Evolutionary conservation across 2,888 invertebrate genomes (phyloP).

Genomic region (Chloroclysta siterata): DNA sequence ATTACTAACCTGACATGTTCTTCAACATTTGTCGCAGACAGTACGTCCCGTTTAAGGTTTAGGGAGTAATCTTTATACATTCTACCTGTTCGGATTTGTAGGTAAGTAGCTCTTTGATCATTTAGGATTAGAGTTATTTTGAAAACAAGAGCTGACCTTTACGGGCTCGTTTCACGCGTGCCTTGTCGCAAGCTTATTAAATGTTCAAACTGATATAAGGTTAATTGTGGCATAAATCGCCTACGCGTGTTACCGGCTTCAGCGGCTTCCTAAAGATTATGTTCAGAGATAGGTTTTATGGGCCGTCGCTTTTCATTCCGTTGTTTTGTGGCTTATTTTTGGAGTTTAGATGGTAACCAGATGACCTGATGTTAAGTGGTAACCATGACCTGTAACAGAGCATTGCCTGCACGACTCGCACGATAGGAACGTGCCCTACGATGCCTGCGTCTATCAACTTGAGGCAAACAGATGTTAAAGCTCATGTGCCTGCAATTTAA

Average conservation of each 20-base stretch:
- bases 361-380: too few species aligned
- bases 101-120: slow-evolving; percentile 9
- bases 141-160: slow-evolving; percentile 51
- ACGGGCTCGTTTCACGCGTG: slow-evolving; percentile 40
- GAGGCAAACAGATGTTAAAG: too few species aligned
- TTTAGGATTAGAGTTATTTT: slow-evolving; percentile 48
- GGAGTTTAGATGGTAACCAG: too few species aligned
- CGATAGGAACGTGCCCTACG: too few species aligned
- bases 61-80: neutral
- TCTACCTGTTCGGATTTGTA: neutral
- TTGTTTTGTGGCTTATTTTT: neutral
- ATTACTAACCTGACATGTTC: too few species aligned
- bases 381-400: too few species aligned
- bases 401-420: too few species aligned
- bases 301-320: slow-evolving; percentile 16
- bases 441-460: too few species aligned
- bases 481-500: too few species aligned
- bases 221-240: slow-evolving; percentile 41
- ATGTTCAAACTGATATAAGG: slow-evolving; percentile 44
- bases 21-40: too few species aligned
- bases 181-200: slow-evolving; percentile 38
- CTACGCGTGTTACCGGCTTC: slow-evolving; percentile 35
- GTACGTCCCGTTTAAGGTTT: too few species aligned
- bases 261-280: slow-evolving; percentile 36
- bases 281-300: slow-evolving; percentile 12